Evolutionary conservation across 2,888 invertebrate species (phyloP).

Genomic region (Caenorhabditis sp.): DNA sequence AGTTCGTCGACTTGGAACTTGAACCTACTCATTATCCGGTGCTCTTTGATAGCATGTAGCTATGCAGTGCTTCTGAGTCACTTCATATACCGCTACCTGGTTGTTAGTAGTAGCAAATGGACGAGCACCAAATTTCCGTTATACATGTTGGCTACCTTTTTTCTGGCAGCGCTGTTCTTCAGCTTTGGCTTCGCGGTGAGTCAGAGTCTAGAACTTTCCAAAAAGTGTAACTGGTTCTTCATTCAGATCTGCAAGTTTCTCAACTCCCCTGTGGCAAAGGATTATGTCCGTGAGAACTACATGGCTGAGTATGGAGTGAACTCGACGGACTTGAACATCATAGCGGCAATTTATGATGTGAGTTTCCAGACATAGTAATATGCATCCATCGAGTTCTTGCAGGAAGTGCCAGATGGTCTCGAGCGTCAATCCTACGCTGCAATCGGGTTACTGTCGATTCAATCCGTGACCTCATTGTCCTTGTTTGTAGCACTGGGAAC

Average conservation of each 20-base stretch:
- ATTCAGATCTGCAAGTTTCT: slow-evolving; percentile 3
- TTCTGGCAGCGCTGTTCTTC: not conserved
- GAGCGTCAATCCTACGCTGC: not conserved
- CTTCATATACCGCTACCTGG: not conserved
- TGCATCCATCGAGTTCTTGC: not conserved
- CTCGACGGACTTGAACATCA: not conserved
- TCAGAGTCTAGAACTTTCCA: not conserved
- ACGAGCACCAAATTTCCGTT: not conserved
- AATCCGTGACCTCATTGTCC: not conserved
- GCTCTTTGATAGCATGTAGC: not conserved
- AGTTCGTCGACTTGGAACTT: not conserved
- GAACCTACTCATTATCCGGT: not conserved
- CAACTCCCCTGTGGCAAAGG: not conserved
- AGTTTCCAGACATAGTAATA: not conserved
- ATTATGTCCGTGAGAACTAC: not conserved
- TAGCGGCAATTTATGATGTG: not conserved
- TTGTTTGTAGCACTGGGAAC: not conserved
- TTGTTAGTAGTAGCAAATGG: not conserved
- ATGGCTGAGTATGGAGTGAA: not conserved
- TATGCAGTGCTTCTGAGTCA: slow-evolving; percentile 2
- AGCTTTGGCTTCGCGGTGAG: not conserved
- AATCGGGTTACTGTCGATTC: not conserved
- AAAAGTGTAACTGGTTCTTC: too few relatives aligned
- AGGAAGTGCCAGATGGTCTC: not conserved
- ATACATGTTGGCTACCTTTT: not conserved